Conservation (phyloP, 2,113 vertebrate genomes). For the Myotis yumanensis region DNA sequence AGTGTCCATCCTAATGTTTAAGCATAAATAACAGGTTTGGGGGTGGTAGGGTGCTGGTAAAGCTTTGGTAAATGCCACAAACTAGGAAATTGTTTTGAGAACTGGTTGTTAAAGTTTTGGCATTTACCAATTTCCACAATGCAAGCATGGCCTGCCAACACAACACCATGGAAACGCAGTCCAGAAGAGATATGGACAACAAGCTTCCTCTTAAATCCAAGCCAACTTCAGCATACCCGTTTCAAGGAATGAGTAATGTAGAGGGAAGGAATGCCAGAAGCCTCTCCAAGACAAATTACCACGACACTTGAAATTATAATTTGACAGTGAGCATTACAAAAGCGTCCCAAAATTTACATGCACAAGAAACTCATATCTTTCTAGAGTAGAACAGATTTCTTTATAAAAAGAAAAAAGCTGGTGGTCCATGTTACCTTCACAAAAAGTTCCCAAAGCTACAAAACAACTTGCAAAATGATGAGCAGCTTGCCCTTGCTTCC, state of each 20-base stretch:
- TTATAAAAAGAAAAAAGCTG: not conserved
- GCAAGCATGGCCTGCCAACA: not conserved
- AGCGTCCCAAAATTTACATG: not conserved
- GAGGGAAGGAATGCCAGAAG: not conserved
- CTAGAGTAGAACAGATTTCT: not conserved
- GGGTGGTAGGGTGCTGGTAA: not conserved
- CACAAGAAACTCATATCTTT: not conserved
- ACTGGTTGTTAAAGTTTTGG: not conserved
- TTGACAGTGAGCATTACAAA: not conserved
- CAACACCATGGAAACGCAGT: not conserved
- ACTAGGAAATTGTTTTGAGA: too few species aligned
- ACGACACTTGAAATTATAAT: not conserved
- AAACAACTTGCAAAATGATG: not conserved
- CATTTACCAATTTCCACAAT: not conserved
- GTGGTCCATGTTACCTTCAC: not conserved
- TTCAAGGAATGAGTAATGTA: not conserved
- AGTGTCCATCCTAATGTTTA: not conserved
- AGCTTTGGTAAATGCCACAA: not conserved
- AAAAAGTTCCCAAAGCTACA: not conserved
- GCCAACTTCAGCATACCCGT: not conserved
- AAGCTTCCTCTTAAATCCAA: not conserved
- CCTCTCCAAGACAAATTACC: not conserved
- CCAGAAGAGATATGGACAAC: not conserved
- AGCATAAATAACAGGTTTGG: not conserved
- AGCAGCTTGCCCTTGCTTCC: not conserved